A percentile compares a stretch with the other conserved stretches of the same genome.
phyloP scores from a whole-genome alignment of 2,113 vertebrate genomes.

The Urocitellus parryii region DNA sequence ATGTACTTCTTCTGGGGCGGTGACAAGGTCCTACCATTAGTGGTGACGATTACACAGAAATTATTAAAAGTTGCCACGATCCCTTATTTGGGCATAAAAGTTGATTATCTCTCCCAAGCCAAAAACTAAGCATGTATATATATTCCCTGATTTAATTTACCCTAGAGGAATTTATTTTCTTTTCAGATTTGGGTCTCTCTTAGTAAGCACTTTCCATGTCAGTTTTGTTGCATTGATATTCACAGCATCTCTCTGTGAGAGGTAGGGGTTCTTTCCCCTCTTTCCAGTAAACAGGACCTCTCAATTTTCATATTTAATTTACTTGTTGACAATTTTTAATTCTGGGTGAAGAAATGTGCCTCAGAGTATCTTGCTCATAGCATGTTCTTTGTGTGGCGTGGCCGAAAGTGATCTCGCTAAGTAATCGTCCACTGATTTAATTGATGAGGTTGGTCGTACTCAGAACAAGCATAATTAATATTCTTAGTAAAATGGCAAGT shows the following conservation, averaged over 20 bases:
- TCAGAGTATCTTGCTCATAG: background rate
- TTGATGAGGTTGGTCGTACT: background rate
- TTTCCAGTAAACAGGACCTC: constrained; percentile 34
- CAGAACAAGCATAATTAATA: background rate
- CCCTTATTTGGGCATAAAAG: background rate
- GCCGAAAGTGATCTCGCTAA: constrained; percentile 3
- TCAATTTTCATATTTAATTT: constrained; percentile 36
- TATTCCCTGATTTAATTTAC: background rate
- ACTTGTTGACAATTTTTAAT: constrained; percentile 48
- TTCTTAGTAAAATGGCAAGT: background rate
- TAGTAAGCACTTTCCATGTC: background rate
- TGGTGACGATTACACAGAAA: background rate
- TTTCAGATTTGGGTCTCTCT: background rate
- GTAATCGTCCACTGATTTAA: constrained; percentile 50
- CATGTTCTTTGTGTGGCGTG: background rate
- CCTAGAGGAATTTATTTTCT: background rate
- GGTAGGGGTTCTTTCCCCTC: background rate
- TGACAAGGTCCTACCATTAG: background rate
- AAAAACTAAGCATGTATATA: background rate
- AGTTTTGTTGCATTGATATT: background rate
- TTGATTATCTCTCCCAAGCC: background rate
- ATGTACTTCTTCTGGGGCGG: background rate
- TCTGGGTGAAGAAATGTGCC: background rate
- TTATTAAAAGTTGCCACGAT: background rate
- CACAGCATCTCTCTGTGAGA: background rate